A percentile compares a stretch with the other conserved stretches of the same genome.
These are phyloP conservation scores for Mystacides longicornis DNA, from an alignment of 2,888 invertebrate species.

Conservation along the genomic window DNA sequence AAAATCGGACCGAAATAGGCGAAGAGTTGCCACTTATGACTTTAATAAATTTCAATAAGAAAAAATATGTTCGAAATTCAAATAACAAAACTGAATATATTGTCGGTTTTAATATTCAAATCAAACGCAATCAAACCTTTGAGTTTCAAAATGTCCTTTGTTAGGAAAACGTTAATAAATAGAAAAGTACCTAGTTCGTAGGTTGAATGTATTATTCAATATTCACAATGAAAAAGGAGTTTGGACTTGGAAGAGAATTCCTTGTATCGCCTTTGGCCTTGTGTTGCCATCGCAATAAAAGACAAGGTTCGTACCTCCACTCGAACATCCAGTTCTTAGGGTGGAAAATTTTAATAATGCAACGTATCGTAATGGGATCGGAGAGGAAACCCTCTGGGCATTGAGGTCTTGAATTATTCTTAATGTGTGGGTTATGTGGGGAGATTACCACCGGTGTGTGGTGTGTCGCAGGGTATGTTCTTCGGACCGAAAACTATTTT, in stretches of 20 bases:
- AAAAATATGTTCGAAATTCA: neutral
- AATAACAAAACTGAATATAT: neutral
- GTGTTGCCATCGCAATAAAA: slow-evolving; percentile 7
- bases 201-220: neutral
- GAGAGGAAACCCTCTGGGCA: slow-evolving; percentile 7
- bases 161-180: too few species aligned
- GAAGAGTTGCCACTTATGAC: too few species aligned
- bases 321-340: neutral
- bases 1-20: too few species aligned
- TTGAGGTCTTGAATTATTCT: slow-evolving; percentile 5
- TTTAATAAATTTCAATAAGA: too few species aligned
- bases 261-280: slow-evolving; percentile 4
- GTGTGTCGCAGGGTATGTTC: neutral
- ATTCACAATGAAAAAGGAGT: neutral
- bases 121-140: too few species aligned
- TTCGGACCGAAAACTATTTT: neutral
- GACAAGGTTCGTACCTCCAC: neutral
- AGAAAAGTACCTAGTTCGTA: too few species aligned
- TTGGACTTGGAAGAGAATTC: neutral
- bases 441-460: neutral
- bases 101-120: too few species aligned
- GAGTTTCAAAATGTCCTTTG: too few species aligned
- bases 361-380: slow-evolving; percentile 23
- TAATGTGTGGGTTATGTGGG: neutral
- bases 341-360: slow-evolving; percentile 22